phyloP scores from a whole-genome alignment of 64 coral and sea anemone species.

The Stichodactyla helianthus region DNA sequence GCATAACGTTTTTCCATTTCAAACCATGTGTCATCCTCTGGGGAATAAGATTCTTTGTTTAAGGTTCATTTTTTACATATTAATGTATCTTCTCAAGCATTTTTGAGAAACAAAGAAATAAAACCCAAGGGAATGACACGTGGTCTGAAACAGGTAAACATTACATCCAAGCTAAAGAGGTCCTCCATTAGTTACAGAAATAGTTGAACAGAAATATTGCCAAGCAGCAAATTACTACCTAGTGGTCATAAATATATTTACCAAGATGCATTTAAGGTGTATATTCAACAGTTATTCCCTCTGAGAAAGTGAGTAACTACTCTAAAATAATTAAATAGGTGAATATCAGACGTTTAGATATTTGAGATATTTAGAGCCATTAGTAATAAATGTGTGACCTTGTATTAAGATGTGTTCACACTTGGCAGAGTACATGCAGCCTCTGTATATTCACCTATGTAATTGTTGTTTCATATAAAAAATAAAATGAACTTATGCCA shows the following conservation, averaged over 20 bases:
- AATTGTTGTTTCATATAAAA: conserved; percentile 7
- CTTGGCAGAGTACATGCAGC: neutral
- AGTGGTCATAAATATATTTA: neutral
- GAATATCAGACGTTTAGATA: neutral
- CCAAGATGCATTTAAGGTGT: neutral
- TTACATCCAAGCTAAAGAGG: no score
- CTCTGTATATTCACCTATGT: neutral
- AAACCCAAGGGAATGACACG: no score
- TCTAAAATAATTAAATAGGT: neutral
- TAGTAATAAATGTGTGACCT: neutral
- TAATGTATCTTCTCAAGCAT: no score
- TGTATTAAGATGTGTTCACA: neutral
- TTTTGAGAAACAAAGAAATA: no score
- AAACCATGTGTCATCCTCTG: no score
- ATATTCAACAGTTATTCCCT: neutral
- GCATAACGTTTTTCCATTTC: no score
- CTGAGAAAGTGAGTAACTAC: neutral
- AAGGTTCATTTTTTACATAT: no score
- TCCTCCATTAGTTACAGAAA: no score
- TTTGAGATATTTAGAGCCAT: neutral
- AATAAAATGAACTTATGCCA: neutral
- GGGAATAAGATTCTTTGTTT: no score
- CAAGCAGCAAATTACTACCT: no score
- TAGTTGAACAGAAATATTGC: no score
- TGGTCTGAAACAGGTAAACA: no score